phyloP scores from a whole-genome alignment of 2,888 invertebrate species.

The Sphinx pinastri region DNA sequence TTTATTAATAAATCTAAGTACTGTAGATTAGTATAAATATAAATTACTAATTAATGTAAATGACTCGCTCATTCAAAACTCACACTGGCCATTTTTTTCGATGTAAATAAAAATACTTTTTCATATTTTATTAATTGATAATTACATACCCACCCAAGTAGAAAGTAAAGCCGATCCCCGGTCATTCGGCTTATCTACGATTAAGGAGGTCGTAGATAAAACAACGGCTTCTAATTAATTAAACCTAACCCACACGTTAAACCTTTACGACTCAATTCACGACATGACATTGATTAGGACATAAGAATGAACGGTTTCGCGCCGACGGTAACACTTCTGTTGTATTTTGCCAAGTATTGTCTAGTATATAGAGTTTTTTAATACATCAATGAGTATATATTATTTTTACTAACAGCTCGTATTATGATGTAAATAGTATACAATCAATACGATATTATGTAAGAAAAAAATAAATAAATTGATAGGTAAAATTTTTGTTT shows the following conservation, averaged over 20 bases:
- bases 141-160: conserved; percentile 6
- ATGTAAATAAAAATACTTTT: neutral
- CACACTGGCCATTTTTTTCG: too few species aligned
- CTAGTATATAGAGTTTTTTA: too few species aligned
- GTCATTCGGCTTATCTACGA: conserved; percentile 46
- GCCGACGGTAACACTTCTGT: neutral
- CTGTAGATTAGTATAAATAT: too few species aligned
- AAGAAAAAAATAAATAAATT: too few species aligned
- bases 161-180: conserved; percentile 41
- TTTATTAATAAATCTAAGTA: too few species aligned
- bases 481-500: too few species aligned
- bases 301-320: conserved; percentile 15
- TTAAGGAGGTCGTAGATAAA: conserved; percentile 65
- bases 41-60: too few species aligned
- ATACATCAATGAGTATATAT: too few species aligned
- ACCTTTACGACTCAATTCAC: conserved; percentile 62
- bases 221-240: conserved; percentile 74
- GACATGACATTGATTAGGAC: conserved; percentile 21
- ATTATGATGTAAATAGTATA: too few species aligned
- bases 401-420: too few species aligned
- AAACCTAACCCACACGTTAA: conserved; percentile 76
- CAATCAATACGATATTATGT: too few species aligned
- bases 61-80: too few species aligned
- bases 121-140: neutral
- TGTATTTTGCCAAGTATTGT: neutral